Evolutionary conservation across 2,113 vertebrate genomes (phyloP).

Genomic region (Platichthys stellatus): DNA sequence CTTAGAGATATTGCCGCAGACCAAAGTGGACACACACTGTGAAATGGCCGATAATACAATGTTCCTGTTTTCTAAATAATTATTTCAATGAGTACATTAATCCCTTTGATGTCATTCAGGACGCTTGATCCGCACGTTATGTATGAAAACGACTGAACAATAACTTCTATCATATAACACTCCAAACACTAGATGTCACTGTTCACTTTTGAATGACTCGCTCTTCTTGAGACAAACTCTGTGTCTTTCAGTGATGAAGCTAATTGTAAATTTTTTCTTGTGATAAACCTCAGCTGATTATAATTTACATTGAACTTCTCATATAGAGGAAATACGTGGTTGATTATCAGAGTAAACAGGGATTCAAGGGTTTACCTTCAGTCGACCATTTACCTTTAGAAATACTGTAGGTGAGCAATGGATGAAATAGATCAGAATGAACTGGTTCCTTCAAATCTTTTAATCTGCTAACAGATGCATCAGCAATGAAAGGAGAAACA

Average conservation of each 20-base stretch:
- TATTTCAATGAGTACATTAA: too few relatives aligned
- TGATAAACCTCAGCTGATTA: too few relatives aligned
- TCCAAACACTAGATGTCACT: constrained; percentile 52
- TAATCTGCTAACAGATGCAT: background rate
- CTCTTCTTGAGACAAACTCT: background rate
- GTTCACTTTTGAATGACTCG: constrained; percentile 15
- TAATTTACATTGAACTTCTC: too few relatives aligned
- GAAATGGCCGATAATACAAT: too few relatives aligned
- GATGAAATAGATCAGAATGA: constrained; percentile 1
- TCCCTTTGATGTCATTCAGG: background rate
- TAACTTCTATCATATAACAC: background rate
- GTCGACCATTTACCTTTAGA: too few relatives aligned
- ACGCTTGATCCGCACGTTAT: background rate
- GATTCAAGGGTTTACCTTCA: too few relatives aligned
- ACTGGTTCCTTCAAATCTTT: background rate
- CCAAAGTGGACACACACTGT: too few relatives aligned
- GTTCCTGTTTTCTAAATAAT: too few relatives aligned
- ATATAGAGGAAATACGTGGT: too few relatives aligned
- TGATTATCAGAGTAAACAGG: too few relatives aligned
- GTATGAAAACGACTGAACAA: background rate
- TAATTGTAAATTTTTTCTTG: too few relatives aligned
- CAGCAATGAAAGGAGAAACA: background rate
- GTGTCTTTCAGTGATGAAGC: background rate
- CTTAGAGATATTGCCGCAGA: too few relatives aligned
- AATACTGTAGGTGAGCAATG: background rate